Percentiles rank a stretch among this genome's conserved stretches.
These are phyloP conservation scores for Torymus tubicola DNA, from an alignment of 2,888 invertebrate genomes.

Conservation along the genomic window DNA sequence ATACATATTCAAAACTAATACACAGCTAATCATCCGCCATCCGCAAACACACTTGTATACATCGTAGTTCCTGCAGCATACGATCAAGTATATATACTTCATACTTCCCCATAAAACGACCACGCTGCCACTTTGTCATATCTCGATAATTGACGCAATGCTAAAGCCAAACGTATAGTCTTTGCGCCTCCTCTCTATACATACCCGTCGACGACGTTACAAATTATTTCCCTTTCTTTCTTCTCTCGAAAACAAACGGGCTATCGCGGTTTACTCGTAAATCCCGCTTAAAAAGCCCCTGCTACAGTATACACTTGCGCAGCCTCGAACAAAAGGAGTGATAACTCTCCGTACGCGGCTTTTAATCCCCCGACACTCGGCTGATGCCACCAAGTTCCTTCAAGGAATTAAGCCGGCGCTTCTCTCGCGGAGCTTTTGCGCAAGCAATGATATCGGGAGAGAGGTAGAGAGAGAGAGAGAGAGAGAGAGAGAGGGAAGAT, in stretches of 20 bases:
- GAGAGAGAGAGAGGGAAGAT: conserved; percentile 1
- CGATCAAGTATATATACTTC: no score
- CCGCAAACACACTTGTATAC: background rate
- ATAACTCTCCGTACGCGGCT: conserved; percentile 30
- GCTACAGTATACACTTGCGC: background rate
- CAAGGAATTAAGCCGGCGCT: conserved; percentile 14
- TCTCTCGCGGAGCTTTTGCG: conserved; percentile 26
- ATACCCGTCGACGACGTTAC: no score
- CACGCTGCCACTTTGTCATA: no score
- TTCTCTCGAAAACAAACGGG: no score
- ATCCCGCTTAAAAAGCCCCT: conserved; percentile 24
- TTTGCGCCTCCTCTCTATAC: no score
- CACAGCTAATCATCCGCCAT: background rate
- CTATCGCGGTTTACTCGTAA: conserved; percentile 1
- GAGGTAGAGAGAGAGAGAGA: background rate
- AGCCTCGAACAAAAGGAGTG: conserved; percentile 43
- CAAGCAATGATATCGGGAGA: conserved; percentile 41
- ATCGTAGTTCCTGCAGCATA: no score
- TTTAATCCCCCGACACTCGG: background rate
- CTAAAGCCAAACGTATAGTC: no score
- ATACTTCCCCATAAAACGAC: no score
- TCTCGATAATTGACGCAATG: no score
- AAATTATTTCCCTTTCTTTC: no score
- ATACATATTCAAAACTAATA: background rate
- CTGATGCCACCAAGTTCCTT: conserved; percentile 12